These are phyloP conservation scores for Alaudala cheleensis DNA, from an alignment of 2,113 vertebrate genomes.

Conservation along the genomic window DNA sequence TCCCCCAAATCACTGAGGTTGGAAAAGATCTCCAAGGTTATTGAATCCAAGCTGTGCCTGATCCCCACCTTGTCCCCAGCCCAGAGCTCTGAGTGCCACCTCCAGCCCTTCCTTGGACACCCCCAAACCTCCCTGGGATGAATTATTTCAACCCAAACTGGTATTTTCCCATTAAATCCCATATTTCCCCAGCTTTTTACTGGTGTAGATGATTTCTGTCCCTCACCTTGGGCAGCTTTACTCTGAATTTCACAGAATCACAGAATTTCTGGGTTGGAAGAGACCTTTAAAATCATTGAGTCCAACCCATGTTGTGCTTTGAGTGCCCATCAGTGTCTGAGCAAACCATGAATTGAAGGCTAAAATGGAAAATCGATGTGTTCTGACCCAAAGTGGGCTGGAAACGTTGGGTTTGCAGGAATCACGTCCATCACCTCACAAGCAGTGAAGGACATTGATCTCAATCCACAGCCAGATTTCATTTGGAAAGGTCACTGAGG, in stretches of 20 bases:
- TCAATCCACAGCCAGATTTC: background rate
- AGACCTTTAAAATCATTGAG: too few species aligned
- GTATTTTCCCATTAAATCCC: background rate
- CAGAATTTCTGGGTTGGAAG: too few species aligned
- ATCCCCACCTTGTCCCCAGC: background rate
- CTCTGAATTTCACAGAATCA: too few species aligned
- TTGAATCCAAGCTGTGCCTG: background rate
- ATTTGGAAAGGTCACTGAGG: conserved; percentile 29
- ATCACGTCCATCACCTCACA: background rate
- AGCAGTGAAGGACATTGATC: background rate
- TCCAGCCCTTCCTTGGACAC: background rate
- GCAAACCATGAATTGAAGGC: background rate
- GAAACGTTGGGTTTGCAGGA: background rate
- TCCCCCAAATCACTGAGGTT: background rate
- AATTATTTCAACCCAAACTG: background rate
- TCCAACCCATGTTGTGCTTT: background rate
- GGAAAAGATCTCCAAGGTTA: background rate
- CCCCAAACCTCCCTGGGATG: background rate
- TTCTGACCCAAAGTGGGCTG: background rate
- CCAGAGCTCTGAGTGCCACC: background rate
- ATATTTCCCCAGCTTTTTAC: background rate
- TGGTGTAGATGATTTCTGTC: background rate
- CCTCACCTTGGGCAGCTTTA: background rate
- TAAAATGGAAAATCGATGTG: background rate
- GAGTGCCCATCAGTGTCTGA: background rate